Conservation (phyloP, 30 jellyfish, hydroid and myxozoan species). For the Phacellophora camtschatica region DNA sequence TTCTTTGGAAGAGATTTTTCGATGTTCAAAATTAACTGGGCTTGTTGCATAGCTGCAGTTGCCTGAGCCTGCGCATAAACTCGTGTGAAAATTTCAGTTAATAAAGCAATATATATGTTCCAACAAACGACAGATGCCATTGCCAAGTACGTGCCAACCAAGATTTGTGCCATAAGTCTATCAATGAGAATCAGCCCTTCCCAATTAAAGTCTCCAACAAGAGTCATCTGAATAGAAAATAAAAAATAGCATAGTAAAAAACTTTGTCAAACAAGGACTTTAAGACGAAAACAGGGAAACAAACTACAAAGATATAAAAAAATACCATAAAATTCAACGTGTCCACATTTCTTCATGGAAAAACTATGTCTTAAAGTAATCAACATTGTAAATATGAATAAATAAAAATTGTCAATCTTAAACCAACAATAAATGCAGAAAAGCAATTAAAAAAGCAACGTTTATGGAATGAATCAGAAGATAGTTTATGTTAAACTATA, state of each 20-base stretch:
- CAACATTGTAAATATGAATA: too few species aligned
- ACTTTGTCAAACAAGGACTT: not conserved
- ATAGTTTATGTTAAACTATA: too few species aligned
- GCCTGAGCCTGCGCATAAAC: constrained; percentile 96
- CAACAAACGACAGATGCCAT: constrained; percentile 84
- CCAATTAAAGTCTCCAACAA: constrained; percentile 65
- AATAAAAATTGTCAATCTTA: too few species aligned
- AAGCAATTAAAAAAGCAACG: too few species aligned
- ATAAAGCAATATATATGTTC: constrained; percentile 84
- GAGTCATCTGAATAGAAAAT: constrained; percentile 60
- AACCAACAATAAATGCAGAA: too few species aligned
- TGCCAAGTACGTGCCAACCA: constrained; percentile 84
- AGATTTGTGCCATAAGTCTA: constrained; percentile 62
- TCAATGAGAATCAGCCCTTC: constrained; percentile 41
- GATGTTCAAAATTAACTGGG: too few species aligned
- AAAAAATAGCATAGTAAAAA: not conserved
- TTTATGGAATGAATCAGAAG: too few species aligned
- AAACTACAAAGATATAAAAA: not conserved
- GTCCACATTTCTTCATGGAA: not conserved
- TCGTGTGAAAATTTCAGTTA: constrained; percentile 92
- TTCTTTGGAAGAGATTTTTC: too few species aligned
- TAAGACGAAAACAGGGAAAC: not conserved
- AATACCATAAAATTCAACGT: too few species aligned
- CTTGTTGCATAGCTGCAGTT: constrained; percentile 92
- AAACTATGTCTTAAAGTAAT: not conserved